Evolutionary conservation across 2,113 vertebrate species (phyloP).

Genomic region (Zosterops borbonicus): DNA sequence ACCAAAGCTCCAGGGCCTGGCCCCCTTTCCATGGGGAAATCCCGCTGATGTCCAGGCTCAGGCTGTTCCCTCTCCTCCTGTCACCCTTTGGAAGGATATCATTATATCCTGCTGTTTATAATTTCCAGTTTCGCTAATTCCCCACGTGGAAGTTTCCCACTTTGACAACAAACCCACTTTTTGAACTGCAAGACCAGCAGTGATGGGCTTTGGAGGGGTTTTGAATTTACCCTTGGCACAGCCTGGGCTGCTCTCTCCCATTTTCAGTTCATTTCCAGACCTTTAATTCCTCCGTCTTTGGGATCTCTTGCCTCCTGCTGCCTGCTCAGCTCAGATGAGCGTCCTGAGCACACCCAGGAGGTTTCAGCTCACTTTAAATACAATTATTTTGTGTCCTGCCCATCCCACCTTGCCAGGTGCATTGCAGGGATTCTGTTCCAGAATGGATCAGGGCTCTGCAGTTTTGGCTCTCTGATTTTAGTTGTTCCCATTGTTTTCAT

Average conservation of each 20-base stretch:
- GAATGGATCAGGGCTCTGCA: too few relatives aligned
- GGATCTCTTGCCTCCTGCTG: background rate
- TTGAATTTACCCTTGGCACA: background rate
- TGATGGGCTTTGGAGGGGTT: background rate
- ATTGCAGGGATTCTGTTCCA: background rate
- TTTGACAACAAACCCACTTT: background rate
- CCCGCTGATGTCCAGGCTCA: fast-evolving
- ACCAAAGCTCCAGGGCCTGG: background rate
- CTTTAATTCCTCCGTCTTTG: background rate
- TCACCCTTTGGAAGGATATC: background rate
- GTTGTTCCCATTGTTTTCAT: background rate
- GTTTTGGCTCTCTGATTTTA: background rate
- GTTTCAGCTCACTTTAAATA: background rate
- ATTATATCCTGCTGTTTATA: background rate
- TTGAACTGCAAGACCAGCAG: too few relatives aligned
- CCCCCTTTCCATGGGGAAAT: background rate
- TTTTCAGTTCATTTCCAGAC: background rate
- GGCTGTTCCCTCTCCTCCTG: background rate
- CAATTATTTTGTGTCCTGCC: too few relatives aligned
- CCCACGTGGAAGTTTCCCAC: background rate
- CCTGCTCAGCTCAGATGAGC: background rate
- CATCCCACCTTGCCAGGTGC: background rate
- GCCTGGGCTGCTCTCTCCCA: background rate
- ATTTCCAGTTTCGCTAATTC: background rate
- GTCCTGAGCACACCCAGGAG: background rate